Percentiles rank a stretch among this genome's conserved stretches.
These are phyloP conservation scores for Osmoderma eremita DNA, from an alignment of 2,888 invertebrate species.

Conservation along the genomic window DNA sequence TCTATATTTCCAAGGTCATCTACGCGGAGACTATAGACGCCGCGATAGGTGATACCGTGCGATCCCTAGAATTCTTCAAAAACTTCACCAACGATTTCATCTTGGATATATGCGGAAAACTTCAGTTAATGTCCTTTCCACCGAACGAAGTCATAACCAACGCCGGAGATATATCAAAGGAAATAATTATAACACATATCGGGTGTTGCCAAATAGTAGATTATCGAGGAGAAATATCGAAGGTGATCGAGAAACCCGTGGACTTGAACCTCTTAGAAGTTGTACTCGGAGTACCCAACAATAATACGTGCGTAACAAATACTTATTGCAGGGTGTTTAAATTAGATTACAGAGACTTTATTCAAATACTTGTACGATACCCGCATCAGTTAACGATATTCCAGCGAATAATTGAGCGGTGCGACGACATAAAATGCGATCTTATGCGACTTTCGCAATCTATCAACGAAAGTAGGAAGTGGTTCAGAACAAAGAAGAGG, in stretches of 20 bases:
- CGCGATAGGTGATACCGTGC: constrained; percentile 16
- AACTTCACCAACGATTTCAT: constrained; percentile 38
- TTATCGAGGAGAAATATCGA: not conserved
- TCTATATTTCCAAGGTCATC: constrained; percentile 35
- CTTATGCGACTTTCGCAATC: not conserved
- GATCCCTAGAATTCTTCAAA: constrained; percentile 38
- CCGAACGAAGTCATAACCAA: constrained; percentile 44
- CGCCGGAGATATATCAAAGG: constrained; percentile 37
- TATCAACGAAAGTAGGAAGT: not conserved
- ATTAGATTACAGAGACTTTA: constrained; percentile 18
- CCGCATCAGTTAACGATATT: constrained; percentile 12
- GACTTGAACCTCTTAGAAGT: constrained; percentile 37
- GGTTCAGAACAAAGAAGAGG: not conserved
- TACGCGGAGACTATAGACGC: constrained; percentile 36
- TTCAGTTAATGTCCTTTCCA: constrained; percentile 37
- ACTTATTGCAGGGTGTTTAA: constrained; percentile 30
- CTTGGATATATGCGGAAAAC: constrained; percentile 33
- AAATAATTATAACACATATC: constrained; percentile 35
- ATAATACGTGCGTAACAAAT: constrained; percentile 20
- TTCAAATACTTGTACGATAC: constrained; percentile 23
- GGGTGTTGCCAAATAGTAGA: constrained; percentile 31
- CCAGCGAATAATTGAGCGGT: constrained; percentile 7
- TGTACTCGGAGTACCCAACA: constrained; percentile 26
- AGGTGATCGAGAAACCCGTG: not conserved
- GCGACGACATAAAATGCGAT: constrained; percentile 23